These are phyloP conservation scores for Spodoptera frugiperda DNA, from an alignment of 1,140 invertebrate species.

Conservation along the genomic window DNA sequence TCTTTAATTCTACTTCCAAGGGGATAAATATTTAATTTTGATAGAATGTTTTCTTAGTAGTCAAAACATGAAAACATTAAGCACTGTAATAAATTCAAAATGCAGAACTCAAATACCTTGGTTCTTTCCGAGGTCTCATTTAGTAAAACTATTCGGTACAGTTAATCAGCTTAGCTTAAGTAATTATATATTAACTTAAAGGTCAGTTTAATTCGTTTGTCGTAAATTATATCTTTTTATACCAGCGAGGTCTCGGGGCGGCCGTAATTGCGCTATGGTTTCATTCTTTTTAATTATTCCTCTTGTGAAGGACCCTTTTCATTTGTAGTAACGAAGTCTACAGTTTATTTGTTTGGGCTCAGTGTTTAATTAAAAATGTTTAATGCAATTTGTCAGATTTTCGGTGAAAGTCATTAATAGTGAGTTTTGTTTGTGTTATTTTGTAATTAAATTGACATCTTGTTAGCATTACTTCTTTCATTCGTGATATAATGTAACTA, in stretches of 20 bases:
- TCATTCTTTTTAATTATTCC: slow-evolving; percentile 4
- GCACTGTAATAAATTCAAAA: too few species aligned
- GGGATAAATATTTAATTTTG: too few species aligned
- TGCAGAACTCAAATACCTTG: too few species aligned
- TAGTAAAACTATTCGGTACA: not conserved
- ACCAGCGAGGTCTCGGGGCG: not conserved
- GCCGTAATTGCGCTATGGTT: not conserved
- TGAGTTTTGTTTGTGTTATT: too few species aligned
- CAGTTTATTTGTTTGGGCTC: not conserved
- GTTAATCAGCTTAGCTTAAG: not conserved
- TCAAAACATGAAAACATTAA: too few species aligned
- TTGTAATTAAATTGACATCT: too few species aligned
- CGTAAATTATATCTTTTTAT: not conserved
- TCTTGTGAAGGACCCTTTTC: not conserved
- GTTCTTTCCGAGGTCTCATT: too few species aligned
- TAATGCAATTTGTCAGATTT: not conserved
- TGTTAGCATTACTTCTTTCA: too few species aligned
- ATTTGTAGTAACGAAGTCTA: not conserved
- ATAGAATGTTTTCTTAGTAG: too few species aligned
- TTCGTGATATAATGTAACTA: too few species aligned
- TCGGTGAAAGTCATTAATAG: too few species aligned
- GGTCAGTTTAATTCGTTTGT: not conserved
- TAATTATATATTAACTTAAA: slow-evolving; percentile 13
- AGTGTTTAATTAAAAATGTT: not conserved
- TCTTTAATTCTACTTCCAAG: too few species aligned